Evolutionary conservation across 2,888 invertebrate genomes (phyloP), one percentile per base, ranked within the genome.

Genomic region (Sceliomorpha sp.): DNA sequence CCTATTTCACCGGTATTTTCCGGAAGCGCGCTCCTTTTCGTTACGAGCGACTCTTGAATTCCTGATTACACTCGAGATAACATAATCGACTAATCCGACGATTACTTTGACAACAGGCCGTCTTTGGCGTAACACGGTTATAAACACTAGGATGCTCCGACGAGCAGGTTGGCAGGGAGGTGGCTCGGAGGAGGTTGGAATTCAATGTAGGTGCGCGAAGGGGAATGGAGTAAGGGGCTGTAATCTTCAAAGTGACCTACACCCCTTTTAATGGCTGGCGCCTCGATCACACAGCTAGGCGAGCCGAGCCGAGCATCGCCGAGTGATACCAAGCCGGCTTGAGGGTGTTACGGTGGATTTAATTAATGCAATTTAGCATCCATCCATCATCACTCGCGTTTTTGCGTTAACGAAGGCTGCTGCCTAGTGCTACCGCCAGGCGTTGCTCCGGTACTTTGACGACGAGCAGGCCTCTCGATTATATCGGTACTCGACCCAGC

Each of bases 321-420:
- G 74, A 83, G 78, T 83, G 82, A 78, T 82, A 82, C 78, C 76
- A 79, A 77, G 76, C 75, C 72, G 66, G 76, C 71, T 60, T 39
- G 72, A 76, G 77, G 83, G 82, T 83, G 83, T 85, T 85, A 86
- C 86, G 85, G 77, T 84, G 83, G 80, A 86, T 85, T 85, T 86
- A 86, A 86, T 86, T 85, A 86, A 86, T 85, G 86, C 86, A 86
- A 86, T 86, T 86, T 86, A 85, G 82, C 83, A 84, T 84, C 86
- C 87, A 87, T 86, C 87, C 85, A 86, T 86, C 86, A 86, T 86
- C 85, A 83, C 80, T 80, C 80, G 79, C 83, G 82, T 85, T 86
- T 86, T 86, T 86, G 82, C 82, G 75, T 80, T 86, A 85, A 86
- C 85, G 83, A 86, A 85, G 81, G 76, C 76, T 64, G 70, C 73